Conservation (phyloP, 2,797 vertebrate genomes). For the Ambastaia sidthimunki region DNA sequence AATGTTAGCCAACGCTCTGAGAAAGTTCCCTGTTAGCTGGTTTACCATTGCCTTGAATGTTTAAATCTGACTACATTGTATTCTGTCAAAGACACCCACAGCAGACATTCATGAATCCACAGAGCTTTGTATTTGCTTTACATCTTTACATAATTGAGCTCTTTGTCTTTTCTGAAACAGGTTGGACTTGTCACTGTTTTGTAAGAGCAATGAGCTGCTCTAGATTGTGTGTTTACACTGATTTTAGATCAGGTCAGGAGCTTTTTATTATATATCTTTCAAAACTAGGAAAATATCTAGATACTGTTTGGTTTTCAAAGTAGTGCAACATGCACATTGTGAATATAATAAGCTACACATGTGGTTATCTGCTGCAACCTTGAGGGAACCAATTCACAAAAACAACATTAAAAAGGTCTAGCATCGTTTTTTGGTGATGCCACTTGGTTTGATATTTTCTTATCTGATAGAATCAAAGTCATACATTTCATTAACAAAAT, state of each 20-base stretch:
- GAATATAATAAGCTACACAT: conserved; percentile 4
- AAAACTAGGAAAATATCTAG: neutral
- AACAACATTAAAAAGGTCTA: conserved; percentile 3
- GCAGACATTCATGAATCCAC: conserved; percentile 1
- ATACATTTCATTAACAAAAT: too few species aligned
- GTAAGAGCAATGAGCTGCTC: neutral
- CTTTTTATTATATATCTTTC: neutral
- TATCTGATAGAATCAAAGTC: neutral
- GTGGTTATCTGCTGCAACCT: neutral
- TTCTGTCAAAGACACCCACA: conserved; percentile 1
- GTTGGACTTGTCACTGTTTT: neutral
- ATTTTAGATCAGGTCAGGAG: neutral
- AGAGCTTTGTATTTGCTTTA: neutral
- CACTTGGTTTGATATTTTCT: too few species aligned
- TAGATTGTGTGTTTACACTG: neutral
- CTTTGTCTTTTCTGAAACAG: conserved; percentile 8
- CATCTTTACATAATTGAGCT: conserved; percentile 7
- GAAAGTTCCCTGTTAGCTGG: too few species aligned
- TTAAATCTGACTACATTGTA: neutral
- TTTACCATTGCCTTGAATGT: too few species aligned
- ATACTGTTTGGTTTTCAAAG: neutral
- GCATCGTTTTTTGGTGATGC: neutral
- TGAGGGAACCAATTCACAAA: neutral
- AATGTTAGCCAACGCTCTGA: too few species aligned
- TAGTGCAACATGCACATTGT: conserved; percentile 2